Conservation (phyloP, 2,797 vertebrate genomes). For the Phoxinus dragarum region DNA sequence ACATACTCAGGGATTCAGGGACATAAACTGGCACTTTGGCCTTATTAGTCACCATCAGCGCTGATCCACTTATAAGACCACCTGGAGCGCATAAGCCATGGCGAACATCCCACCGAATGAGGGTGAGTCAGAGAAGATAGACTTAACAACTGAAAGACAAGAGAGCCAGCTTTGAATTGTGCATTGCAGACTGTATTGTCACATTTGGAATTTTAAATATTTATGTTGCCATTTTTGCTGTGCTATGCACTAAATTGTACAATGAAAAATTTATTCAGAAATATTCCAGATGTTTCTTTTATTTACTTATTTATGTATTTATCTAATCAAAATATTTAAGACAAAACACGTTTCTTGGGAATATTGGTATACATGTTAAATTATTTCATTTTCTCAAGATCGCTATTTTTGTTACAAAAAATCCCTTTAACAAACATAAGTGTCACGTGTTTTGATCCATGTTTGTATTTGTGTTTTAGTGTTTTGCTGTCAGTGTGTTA, state of each 20-base stretch:
- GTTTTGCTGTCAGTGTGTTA: no score
- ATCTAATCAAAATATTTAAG: not conserved
- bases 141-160: not conserved
- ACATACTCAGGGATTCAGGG: not conserved
- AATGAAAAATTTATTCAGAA: not conserved
- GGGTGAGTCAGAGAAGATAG: not conserved
- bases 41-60: conserved; percentile 12
- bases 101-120: not conserved
- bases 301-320: not conserved
- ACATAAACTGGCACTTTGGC: conserved; percentile 10
- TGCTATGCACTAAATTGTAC: not conserved
- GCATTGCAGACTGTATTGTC: not conserved
- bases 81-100: not conserved
- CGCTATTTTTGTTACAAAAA: no score
- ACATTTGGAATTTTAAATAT: not conserved
- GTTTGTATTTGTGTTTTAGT: no score
- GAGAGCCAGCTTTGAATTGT: not conserved
- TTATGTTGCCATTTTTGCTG: not conserved
- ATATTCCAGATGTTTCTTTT: not conserved
- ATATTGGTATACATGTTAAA: no score
- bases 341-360: not conserved
- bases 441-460: no score
- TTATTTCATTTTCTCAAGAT: no score
- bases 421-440: no score
- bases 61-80: conserved; percentile 11